A percentile compares a stretch with the other conserved stretches of the same genome.
Evolutionary conservation across 2,888 invertebrate species (phyloP).

Genomic region (Isotomurus palustris): DNA sequence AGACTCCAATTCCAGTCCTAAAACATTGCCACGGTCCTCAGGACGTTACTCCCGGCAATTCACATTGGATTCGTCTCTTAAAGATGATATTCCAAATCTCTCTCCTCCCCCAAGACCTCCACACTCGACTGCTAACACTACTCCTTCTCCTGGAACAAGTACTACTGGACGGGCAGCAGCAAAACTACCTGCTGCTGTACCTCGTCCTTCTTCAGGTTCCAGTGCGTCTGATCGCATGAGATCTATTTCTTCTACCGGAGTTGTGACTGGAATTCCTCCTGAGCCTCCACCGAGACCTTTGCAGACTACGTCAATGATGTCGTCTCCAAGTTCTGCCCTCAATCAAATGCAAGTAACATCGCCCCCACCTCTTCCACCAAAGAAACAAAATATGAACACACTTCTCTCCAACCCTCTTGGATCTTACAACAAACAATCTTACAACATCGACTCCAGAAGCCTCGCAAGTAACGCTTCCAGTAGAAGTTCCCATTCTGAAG

Average conservation of each 20-base stretch:
- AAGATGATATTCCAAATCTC: slow-evolving; percentile 43
- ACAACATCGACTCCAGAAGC: neutral
- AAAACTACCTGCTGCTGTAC: no score
- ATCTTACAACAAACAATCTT: slow-evolving; percentile 6
- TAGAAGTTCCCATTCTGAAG: slow-evolving; percentile 19
- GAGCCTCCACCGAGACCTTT: slow-evolving; percentile 65
- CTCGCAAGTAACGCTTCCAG: slow-evolving; percentile 9
- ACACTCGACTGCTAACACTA: slow-evolving; percentile 16
- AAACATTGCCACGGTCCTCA: slow-evolving; percentile 34
- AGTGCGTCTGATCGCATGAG: slow-evolving; percentile 34
- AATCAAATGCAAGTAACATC: slow-evolving; percentile 36
- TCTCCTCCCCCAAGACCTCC: slow-evolving; percentile 45
- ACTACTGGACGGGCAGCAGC: slow-evolving; percentile 25
- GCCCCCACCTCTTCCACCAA: slow-evolving; percentile 67
- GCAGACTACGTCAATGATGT: slow-evolving; percentile 38
- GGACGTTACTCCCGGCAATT: slow-evolving; percentile 30
- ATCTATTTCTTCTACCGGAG: slow-evolving; percentile 21
- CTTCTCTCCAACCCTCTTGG: slow-evolving; percentile 31
- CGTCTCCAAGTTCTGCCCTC: slow-evolving; percentile 15
- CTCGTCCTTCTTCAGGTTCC: slow-evolving; percentile 43
- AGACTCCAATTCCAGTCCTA: slow-evolving; percentile 42
- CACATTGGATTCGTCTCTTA: slow-evolving; percentile 30
- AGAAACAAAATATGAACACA: slow-evolving; percentile 50
- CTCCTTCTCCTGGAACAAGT: neutral
- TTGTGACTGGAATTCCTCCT: slow-evolving; percentile 51